Conservation (phyloP, 2,888 invertebrate genomes). For the Tenthredo distinguenda region DNA sequence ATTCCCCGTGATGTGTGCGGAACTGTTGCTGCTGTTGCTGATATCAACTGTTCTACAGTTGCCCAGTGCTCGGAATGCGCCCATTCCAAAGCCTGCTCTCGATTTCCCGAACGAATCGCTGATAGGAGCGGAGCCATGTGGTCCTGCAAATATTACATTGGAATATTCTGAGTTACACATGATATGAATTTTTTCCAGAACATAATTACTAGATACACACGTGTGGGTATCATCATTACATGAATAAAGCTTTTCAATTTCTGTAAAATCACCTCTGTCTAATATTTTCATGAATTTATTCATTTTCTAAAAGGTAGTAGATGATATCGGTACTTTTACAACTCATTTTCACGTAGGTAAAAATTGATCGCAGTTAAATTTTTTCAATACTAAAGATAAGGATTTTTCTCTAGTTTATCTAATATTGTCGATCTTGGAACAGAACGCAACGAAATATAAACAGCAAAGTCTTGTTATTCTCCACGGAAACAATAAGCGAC, state of each 20-base stretch:
- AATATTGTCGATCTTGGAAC: neutral
- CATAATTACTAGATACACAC: too few relatives aligned
- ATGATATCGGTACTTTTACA: neutral
- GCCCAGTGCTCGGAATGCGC: conserved; percentile 92
- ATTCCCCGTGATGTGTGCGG: conserved; percentile 63
- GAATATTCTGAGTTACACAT: conserved; percentile 34
- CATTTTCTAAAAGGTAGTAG: neutral
- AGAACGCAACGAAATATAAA: neutral
- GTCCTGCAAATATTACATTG: conserved; percentile 77
- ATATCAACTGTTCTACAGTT: conserved; percentile 89
- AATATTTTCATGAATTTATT: neutral
- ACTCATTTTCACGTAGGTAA: neutral
- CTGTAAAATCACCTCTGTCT: neutral
- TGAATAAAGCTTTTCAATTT: neutral
- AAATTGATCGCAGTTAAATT: neutral
- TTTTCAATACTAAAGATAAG: neutral
- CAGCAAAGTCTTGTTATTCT: too few relatives aligned
- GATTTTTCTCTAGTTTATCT: neutral
- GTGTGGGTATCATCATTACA: neutral
- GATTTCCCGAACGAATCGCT: conserved; percentile 87
- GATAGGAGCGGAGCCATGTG: conserved; percentile 88
- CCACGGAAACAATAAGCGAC: neutral
- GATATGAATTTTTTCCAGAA: conserved; percentile 1
- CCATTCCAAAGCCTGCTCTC: conserved; percentile 88
- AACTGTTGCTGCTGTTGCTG: conserved; percentile 79